Evolutionary conservation across 1,140 invertebrate species (phyloP).

Genomic region (Rhopalosiphum maidis): DNA sequence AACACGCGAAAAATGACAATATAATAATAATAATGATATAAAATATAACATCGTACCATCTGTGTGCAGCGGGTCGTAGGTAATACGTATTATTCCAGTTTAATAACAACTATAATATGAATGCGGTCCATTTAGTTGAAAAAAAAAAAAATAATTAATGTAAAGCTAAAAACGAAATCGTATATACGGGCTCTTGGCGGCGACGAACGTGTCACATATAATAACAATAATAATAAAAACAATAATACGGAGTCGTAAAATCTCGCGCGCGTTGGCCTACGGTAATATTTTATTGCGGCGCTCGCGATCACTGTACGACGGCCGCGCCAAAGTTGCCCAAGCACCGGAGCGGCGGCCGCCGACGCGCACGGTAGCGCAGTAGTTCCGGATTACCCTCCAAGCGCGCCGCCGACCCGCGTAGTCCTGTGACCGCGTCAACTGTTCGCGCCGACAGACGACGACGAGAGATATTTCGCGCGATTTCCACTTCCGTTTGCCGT

Average conservation of each 20-base stretch:
- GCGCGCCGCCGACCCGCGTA: conserved; percentile 24
- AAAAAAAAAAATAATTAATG: not conserved
- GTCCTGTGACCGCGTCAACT: not conserved
- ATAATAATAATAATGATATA: not conserved
- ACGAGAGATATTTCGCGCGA: conserved; percentile 43
- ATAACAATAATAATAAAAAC: not conserved
- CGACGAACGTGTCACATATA: not conserved
- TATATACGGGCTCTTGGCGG: not conserved
- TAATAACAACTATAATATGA: not conserved
- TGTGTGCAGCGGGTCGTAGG: not conserved
- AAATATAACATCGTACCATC: not conserved
- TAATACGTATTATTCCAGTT: too few relatives aligned
- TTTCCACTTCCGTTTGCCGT: not conserved
- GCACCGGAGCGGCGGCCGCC: conserved; percentile 30
- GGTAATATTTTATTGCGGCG: conserved; percentile 47
- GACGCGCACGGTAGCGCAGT: conserved; percentile 45
- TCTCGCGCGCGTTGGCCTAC: conserved; percentile 24
- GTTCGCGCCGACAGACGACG: not conserved
- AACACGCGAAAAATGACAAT: not conserved
- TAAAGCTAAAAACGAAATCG: not conserved
- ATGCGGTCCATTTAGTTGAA: not conserved
- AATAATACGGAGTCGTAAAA: not conserved
- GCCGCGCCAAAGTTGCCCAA: conserved; percentile 50
- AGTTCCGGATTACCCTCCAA: conserved; percentile 56
- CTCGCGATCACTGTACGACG: conserved; percentile 43